Conservation (phyloP, 2,888 invertebrate genomes). For the Pseudococcus viburni region DNA sequence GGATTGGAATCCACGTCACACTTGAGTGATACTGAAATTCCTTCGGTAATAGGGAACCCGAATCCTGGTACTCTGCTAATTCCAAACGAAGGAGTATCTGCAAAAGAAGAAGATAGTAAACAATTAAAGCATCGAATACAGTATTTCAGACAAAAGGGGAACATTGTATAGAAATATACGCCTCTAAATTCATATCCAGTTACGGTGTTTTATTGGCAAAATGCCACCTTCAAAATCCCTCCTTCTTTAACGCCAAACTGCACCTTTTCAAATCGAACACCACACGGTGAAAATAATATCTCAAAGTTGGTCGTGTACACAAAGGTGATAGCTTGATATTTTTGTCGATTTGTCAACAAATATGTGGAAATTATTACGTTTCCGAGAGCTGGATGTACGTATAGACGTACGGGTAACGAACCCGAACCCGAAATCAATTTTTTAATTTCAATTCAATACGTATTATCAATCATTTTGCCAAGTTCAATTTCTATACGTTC, state of each 20-base stretch:
- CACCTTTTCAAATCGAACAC: conserved; percentile 10
- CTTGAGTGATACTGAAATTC: conserved; percentile 89
- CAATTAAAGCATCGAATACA: conserved; percentile 22
- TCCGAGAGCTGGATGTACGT: not conserved
- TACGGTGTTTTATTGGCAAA: not conserved
- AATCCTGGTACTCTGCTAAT: conserved; percentile 94
- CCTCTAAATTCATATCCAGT: conserved; percentile 39
- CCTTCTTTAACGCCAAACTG: not conserved
- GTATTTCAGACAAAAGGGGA: conserved; percentile 36
- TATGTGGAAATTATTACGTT: conserved; percentile 21
- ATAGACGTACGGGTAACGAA: not conserved
- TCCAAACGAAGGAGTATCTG: conserved; percentile 93
- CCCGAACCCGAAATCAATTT: conserved; percentile 27
- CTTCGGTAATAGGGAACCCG: conserved; percentile 89
- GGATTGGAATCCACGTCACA: conserved; percentile 96
- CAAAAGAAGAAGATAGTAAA: conserved; percentile 70
- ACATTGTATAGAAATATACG: conserved; percentile 11
- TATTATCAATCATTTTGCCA: conserved; percentile 30
- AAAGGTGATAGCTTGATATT: not conserved
- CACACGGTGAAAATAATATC: conserved; percentile 16
- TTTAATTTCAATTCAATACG: conserved; percentile 10
- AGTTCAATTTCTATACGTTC: not conserved
- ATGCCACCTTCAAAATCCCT: not conserved
- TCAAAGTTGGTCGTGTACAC: not conserved
- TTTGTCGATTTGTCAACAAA: conserved; percentile 3